Conservation (phyloP, 1,140 invertebrate species). For the Trissolcus basalis region DNA sequence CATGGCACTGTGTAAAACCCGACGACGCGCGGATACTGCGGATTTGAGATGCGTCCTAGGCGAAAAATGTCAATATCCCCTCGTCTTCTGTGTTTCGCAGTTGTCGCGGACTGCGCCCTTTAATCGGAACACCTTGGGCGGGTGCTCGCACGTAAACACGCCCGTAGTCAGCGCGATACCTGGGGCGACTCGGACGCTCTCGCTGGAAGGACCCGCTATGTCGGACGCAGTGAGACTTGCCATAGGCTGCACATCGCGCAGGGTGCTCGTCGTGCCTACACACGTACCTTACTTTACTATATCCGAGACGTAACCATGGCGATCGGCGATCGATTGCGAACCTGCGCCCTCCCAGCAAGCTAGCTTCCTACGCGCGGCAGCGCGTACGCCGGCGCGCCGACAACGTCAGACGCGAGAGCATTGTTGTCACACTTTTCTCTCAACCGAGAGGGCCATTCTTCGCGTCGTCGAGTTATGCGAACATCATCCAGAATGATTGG, state of each 20-base stretch:
- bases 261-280: conserved; percentile 50
- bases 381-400: conserved; percentile 36
- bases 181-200: conserved; percentile 10
- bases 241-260: conserved; percentile 41
- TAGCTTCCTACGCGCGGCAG: conserved; percentile 20
- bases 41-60: conserved; percentile 62
- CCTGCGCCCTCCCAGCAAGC: conserved; percentile 62
- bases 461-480: too few species aligned
- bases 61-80: conserved; percentile 74
- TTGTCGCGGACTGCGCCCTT: conserved; percentile 25
- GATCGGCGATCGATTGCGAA: conserved; percentile 69
- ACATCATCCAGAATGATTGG: too few species aligned
- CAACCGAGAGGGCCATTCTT: conserved; percentile 15
- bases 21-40: conserved; percentile 56
- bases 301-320: conserved; percentile 69
- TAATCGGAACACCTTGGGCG: conserved; percentile 16
- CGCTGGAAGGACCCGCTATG: conserved; percentile 29
- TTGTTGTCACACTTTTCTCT: conserved; percentile 36
- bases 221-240: conserved; percentile 40
- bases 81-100: conserved; percentile 26
- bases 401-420: conserved; percentile 21
- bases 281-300: conserved; percentile 50
- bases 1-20: conserved; percentile 57
- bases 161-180: conserved; percentile 18
- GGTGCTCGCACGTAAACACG: conserved; percentile 23